Evolutionary conservation across 2,888 invertebrate species (phyloP), one percentile per base, ranked within the genome.

Genomic region (Silvanus unidentatus): DNA sequence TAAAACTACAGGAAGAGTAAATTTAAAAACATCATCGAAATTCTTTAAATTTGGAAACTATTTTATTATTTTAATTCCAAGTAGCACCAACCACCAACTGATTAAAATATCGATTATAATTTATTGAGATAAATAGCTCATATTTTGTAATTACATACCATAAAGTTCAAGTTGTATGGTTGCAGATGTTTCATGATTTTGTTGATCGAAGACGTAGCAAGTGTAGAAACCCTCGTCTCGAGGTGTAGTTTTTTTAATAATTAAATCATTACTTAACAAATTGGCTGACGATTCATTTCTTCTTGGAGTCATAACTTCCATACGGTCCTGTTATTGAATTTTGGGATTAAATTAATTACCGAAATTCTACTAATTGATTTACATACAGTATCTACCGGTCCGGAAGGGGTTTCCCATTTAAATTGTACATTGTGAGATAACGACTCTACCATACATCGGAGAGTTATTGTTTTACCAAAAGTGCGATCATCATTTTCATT

Each of bases 361-460:
- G 8, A 22, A 22, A 3, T 22, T 22, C 8, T 22, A 22, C 22
- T 10, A 37, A 28, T 27, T 12, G 27, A 43, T 30, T 30, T 8
- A 40, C 50, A 52, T 39, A 54, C 57, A 36, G 54, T 5, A 22
- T 22, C 22, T 5, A 22, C 8, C 8, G 3, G 3, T 22, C 22
- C 22, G 8, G 22, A 22, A 22, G 22, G 22, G 3, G 8, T 8
- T 22, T 22, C 4, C 73, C 72, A 72, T 6, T 57, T 44, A 40
- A 72, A 62, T 1, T 44, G 42, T 13, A 70, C 60, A n/a, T 53
- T 49, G 5, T 54, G 47, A 28, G 60, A 60, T 2, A 45, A 16
- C 22, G 50, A 40, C 29, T 59, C 53, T 12, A 72, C 54, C 12
- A 50, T 57, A 50, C 74, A 74, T 39, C 58, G 59, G 12, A 73